Base-by-base conservation (phyloP, 2,113 vertebrate genomes). In the Apus apus region DNA sequence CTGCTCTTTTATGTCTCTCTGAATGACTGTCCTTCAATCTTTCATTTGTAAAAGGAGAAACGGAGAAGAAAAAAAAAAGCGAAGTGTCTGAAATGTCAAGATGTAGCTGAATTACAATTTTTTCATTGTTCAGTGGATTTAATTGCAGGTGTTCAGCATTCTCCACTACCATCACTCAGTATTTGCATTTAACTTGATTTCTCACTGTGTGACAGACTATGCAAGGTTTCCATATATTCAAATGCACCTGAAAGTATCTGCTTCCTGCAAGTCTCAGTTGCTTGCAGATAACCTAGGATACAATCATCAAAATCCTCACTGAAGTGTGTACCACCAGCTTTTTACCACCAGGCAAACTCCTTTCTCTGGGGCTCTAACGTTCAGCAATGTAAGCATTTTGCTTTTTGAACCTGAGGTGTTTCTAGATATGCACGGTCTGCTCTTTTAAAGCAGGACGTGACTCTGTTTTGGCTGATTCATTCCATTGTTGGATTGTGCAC, bases 401-500 rank as follows among this genome's bases (percentile, higher is more conserved):
- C 32, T 64, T 85, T 94, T 66, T 66, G 60, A 87, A 76, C 64
- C 76, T 50, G 60, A 92, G 71, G 56, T 89, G 75, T 88, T 96
- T 78, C 83, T 92, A 58, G 91, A 95, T 82, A 88, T 51, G 46
- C 83, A 81, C 5, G 3, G 29, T 85, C 38, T 80, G 87, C 89
- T 91, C 40, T 90, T 96, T 90, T 78, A 64, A 93, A 93, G 57
- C 48, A 84, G 91, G 60, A 64, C 67, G 80, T 80, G 87, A 65
- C 70, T 85, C 67, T 96, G 76, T 91, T 92, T 91, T 94, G 91
- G 73, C 80, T 95, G 83, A 94, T 87, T 96, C 94, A 90, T 40
- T 91, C 80, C 51, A 78, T 90, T 97, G 91, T 97, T 79, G 86
- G 81, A 86, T 22, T 89, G 61, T 81, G 70, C 62, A 91, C 56